phyloP scores from a whole-genome alignment of 2,888 invertebrate species.

The Pristionchus exspectatus region DNA sequence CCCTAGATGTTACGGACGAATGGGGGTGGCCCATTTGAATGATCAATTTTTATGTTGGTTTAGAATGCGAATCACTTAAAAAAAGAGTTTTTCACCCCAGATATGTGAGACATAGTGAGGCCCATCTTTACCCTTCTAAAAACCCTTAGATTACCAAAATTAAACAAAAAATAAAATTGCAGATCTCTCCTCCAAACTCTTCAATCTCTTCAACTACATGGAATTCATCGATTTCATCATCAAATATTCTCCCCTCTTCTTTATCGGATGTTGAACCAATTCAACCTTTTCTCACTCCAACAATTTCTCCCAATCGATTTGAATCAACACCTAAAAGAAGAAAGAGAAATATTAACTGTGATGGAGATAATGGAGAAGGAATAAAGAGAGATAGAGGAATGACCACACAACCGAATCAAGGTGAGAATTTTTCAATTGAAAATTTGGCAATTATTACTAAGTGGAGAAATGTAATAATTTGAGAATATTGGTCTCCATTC shows the following conservation, averaged over 20 bases:
- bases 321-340: background rate
- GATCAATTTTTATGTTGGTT: too few species aligned
- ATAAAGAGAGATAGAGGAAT: background rate
- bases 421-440: background rate
- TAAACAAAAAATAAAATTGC: too few species aligned
- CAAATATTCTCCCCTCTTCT: background rate
- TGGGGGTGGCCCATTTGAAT: too few species aligned
- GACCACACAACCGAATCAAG: background rate
- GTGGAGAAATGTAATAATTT: background rate
- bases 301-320: background rate
- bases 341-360: background rate
- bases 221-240: background rate
- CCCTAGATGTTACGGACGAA: too few species aligned
- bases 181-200: background rate
- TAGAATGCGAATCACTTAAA: too few species aligned
- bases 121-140: background rate
- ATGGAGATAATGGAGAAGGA: background rate
- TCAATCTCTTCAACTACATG: background rate
- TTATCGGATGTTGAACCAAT: background rate
- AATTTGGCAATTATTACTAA: background rate
- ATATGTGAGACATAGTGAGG: too few species aligned
- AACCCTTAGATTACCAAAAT: background rate
- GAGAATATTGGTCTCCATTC: background rate
- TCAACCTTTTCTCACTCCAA: background rate
- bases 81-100: too few species aligned